Conservation (phyloP, 2,888 invertebrate species). For the Drosophila neotestacea region DNA sequence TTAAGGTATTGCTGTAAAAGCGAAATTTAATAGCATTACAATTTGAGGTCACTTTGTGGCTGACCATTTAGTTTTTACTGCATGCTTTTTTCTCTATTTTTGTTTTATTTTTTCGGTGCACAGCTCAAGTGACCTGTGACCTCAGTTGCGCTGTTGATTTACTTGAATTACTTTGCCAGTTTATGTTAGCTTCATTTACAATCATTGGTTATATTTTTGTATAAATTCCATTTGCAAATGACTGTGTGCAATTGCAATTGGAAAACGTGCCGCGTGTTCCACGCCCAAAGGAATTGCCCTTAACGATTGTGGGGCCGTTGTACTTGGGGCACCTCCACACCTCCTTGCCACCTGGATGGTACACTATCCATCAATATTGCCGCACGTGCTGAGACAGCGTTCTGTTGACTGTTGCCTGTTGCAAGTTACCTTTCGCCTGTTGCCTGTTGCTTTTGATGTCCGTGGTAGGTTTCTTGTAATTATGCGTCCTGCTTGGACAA, state of each 20-base stretch:
- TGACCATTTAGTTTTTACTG: background rate
- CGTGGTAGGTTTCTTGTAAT: slow-evolving; percentile 37
- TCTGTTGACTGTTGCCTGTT: background rate
- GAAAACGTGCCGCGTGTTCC: slow-evolving; percentile 14
- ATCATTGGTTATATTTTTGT: background rate
- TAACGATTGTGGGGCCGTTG: slow-evolving; percentile 1
- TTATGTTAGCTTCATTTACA: slow-evolving; percentile 5
- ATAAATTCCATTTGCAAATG: slow-evolving; percentile 14
- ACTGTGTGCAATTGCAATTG: slow-evolving; percentile 19
- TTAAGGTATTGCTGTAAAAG: slow-evolving; percentile 3
- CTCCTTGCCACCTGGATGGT: background rate
- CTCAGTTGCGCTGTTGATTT: background rate
- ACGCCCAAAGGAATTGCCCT: slow-evolving; percentile 7
- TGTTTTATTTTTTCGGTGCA: no score
- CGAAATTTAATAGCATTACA: slow-evolving; percentile 4
- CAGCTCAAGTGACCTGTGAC: background rate
- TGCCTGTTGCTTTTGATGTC: slow-evolving; percentile 6
- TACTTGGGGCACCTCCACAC: background rate
- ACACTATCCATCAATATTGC: slow-evolving; percentile 22
- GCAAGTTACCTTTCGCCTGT: slow-evolving; percentile 10
- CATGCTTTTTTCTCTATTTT: background rate
- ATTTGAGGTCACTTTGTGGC: background rate
- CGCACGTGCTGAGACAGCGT: slow-evolving; percentile 28
- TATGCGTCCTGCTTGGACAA: slow-evolving; percentile 25
- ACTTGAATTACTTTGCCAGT: slow-evolving; percentile 9